Evolutionary conservation across 2,888 invertebrate species (phyloP), one percentile per base, ranked within the genome.

Genomic region (Nymphalis urticae): DNA sequence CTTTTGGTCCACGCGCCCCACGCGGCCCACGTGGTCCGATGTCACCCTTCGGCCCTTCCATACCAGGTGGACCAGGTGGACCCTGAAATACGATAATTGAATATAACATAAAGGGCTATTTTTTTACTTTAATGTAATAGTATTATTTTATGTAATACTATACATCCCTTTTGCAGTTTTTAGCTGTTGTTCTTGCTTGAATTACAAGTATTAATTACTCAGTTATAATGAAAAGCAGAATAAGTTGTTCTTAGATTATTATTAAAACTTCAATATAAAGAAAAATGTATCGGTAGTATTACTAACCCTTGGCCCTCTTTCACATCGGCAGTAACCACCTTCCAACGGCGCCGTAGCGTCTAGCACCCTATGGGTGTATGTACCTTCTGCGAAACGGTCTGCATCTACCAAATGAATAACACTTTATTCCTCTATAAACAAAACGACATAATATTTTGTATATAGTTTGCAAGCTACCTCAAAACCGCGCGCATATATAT

Each of bases 251-350:
- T 42, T 0, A 42, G 42, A 13, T 42, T 42, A 13, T 42, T 42
- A 42, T 13, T 13, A 42, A 42, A 42, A 2, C 10, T 13, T 42
- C 4, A 42, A 50, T 8, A 50, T 53, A 53, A 53, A 24, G 51
- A 19, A 51, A 54, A n/a, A 17, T 13, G 4, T 13, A 27, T 54
- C 5, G 3, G 0, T 27, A 27, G 10, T 36, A 32, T 10, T 58
- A 82, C 89, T 86, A 81, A 95, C 95, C 82, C 95, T 92, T 0
- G 95, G 94, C 9, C 95, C 95, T 76, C 95, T 86, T 81, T 95
- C 95, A 77, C 95, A 95, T 59, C 93, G 89, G 76, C 95, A 95
- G 77, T 93, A 94, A 0, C 94, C 94, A 10, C 90, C 92, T 75
- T 93, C 92, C 50, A 94, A 80, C 2, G 94, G 94, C n/a, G 94